Evolutionary conservation across 2,113 vertebrate species (phyloP), one percentile per base, ranked within the genome.

Genomic region (Mus musculus): DNA sequence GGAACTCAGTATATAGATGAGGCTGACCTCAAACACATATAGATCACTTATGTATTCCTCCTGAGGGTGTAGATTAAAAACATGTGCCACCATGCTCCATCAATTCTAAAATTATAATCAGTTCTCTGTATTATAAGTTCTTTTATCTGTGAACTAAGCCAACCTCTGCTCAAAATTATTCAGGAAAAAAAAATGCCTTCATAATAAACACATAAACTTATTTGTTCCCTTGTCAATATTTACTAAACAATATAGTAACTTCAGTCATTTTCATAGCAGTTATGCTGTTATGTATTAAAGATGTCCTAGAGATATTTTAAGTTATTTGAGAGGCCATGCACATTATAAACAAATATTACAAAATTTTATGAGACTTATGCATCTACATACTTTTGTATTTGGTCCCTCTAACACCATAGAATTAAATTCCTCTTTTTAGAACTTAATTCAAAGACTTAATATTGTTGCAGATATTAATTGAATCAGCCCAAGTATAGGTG

Each of bases 11-110:
- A 69, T 86, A 30, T 33, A 86, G 17, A 67, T 9, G 16, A 86
- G 39, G 42, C 89, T 88, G 71, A 14, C 9, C n/a, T 92, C 92
- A 91, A 89, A 89, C 54, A 59, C 36, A 82, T 33, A 81, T 54
- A 81, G 54, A 61, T 39, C 80, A 8, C n/a, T 13, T 84, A 84
- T 17, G 56, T 63, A 59, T 63, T 13, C 13, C n/a, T 30, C 24
- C 59, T 42, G 3, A 84, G 13, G 7, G 24, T 59, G 28, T 42
- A 36, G 56, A 63, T 42, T 30, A 84, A 85, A 42, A 13, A 63
- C 56, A 61, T 42, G n/a, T 22, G 54, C 12, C 14, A 13, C 14
- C n/a, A 63, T 61, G 22, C 81, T 59, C 14, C 16, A 36, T 42
- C 13, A 85, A 39, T 30, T 85, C 26, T 85, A 85, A 85, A 85